phyloP scores from a whole-genome alignment of 2,888 invertebrate species.

The Drosophila affinis region DNA sequence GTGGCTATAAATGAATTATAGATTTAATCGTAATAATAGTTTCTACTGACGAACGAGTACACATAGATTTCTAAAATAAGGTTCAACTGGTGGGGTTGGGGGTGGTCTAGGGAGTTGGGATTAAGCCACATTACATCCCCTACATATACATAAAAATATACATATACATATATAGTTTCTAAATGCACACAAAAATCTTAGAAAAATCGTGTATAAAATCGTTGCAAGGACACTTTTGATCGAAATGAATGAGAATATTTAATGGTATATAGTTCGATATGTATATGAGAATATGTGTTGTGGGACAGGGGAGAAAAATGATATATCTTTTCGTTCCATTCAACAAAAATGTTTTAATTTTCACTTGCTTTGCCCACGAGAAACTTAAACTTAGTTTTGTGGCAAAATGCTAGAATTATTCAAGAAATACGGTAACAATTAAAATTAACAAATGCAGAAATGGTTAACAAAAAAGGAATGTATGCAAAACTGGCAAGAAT shows the following conservation, averaged over 20 bases:
- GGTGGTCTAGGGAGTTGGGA: conserved; percentile 2
- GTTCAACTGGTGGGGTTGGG: conserved; percentile 20
- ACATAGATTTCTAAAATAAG: conserved; percentile 7
- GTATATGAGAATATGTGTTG: conserved; percentile 2
- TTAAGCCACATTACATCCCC: conserved; percentile 20
- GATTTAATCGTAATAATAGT: conserved; percentile 7
- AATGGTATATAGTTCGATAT: neutral
- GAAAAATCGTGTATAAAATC: conserved; percentile 11
- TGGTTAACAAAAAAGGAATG: conserved; percentile 2
- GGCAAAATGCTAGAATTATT: neutral
- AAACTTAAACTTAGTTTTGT: neutral
- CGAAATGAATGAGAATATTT: neutral
- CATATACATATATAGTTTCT: conserved; percentile 11
- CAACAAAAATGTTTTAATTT: neutral
- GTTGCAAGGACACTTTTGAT: conserved; percentile 61
- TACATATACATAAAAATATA: conserved; percentile 24
- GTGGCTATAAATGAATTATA: neutral
- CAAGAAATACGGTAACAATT: neutral
- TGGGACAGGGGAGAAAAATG: neutral
- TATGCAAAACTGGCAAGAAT: conserved; percentile 3
- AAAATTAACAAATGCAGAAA: conserved; percentile 7
- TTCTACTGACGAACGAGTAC: conserved; percentile 1
- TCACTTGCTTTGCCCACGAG: neutral
- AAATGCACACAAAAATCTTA: conserved; percentile 10
- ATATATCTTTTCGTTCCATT: neutral